Evolutionary conservation across 1,140 invertebrate species (phyloP).

Genomic region (Sminthurinus signatus): DNA sequence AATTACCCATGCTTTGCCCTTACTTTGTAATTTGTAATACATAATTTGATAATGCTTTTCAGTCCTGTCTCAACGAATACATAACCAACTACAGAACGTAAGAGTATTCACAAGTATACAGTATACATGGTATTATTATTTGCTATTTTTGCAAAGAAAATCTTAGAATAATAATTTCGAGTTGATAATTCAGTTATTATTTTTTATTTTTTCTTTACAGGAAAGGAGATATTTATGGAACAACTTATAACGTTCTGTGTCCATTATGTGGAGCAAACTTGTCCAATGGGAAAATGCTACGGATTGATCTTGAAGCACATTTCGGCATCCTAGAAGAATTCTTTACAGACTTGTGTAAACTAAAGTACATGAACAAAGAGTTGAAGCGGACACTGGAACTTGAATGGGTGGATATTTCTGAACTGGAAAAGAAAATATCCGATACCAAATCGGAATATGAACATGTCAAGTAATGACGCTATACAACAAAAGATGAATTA

Average conservation of each 20-base stretch:
- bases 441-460: slow-evolving; percentile 2
- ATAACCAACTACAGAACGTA: slow-evolving; percentile 1
- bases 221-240: slow-evolving; percentile 5
- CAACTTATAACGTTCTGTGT: not conserved
- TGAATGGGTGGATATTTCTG: slow-evolving; percentile 1
- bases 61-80: not conserved
- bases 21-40: no score
- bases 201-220: not conserved
- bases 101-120: no score
- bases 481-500: no score
- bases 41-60: no score
- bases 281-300: slow-evolving; percentile 1
- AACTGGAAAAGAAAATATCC: slow-evolving; percentile 3
- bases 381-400: not conserved
- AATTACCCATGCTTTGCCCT: no score
- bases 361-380: slow-evolving; percentile 14
- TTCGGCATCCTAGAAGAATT: slow-evolving; percentile 10
- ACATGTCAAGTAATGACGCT: not conserved
- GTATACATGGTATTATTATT: no score
- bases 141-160: no score
- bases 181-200: no score
- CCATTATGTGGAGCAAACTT: not conserved
- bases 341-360: slow-evolving; percentile 3
- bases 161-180: no score
- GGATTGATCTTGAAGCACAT: slow-evolving; percentile 9